These are phyloP conservation scores for Hippolais icterina DNA, from an alignment of 2,113 vertebrate species.

Conservation along the genomic window DNA sequence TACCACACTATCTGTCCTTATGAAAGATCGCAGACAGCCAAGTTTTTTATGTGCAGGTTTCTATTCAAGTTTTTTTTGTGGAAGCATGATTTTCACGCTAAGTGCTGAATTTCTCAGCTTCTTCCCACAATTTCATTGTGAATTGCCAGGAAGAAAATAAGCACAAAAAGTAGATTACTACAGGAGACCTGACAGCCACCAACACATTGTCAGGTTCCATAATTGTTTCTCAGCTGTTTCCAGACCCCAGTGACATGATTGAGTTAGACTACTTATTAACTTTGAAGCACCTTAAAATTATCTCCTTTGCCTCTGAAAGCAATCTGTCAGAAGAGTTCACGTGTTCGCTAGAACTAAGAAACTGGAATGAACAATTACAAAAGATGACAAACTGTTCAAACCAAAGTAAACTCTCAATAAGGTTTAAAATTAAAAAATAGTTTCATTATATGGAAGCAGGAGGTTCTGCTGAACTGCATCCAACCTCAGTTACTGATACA, in stretches of 20 bases:
- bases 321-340: neutral
- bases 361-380: neutral
- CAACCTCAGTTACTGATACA: neutral
- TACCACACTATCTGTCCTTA: neutral
- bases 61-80: neutral
- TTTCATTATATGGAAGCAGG: neutral
- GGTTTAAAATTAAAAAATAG: neutral
- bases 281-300: slow-evolving; percentile 15
- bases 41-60: neutral
- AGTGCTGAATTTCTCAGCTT: slow-evolving; percentile 14
- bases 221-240: neutral
- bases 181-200: neutral
- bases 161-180: neutral
- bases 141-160: slow-evolving; percentile 7
- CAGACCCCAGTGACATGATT: neutral
- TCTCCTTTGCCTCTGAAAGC: neutral
- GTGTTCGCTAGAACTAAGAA: neutral
- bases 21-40: neutral
- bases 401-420: neutral
- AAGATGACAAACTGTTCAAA: neutral
- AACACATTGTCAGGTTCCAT: neutral
- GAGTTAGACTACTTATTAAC: neutral
- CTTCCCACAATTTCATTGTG: neutral
- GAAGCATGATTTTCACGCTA: neutral
- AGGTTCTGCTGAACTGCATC: neutral